Evolutionary conservation across 2,113 vertebrate species (phyloP).

Genomic region (Hydrochoerus hydrochaeris): DNA sequence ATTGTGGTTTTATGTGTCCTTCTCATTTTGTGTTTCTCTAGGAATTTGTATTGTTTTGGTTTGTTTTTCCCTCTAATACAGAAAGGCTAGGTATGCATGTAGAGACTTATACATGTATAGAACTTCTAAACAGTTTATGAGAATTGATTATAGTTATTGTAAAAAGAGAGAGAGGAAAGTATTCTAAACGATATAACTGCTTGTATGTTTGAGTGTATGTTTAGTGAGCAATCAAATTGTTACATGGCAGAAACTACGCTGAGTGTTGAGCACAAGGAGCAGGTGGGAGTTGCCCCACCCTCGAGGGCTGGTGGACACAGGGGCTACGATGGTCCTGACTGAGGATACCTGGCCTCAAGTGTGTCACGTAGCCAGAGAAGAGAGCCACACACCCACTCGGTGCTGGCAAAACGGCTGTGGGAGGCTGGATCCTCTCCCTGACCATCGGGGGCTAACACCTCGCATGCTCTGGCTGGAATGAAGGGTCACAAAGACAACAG

Average conservation of each 20-base stretch:
- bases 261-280: neutral
- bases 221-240: constrained; percentile 29
- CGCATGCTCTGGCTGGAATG: neutral
- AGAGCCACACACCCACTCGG: neutral
- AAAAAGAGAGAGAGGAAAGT: no score
- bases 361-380: neutral
- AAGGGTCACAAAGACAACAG: neutral
- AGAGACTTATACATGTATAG: no score
- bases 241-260: neutral
- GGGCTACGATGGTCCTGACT: neutral
- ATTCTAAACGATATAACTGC: no score
- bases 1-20: no score
- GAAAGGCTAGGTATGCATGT: no score
- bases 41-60: no score
- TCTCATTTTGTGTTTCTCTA: no score
- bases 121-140: no score
- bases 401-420: neutral
- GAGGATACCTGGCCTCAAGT: neutral
- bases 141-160: no score
- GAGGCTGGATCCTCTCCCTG: neutral
- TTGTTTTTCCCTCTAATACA: no score
- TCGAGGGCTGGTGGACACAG: neutral
- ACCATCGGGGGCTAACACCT: neutral
- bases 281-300: neutral
- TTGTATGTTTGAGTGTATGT: no score